A percentile compares a stretch with the other conserved stretches of the same genome.
Conservation (phyloP, 2,888 invertebrate species). For the Morpho helenor region DNA sequence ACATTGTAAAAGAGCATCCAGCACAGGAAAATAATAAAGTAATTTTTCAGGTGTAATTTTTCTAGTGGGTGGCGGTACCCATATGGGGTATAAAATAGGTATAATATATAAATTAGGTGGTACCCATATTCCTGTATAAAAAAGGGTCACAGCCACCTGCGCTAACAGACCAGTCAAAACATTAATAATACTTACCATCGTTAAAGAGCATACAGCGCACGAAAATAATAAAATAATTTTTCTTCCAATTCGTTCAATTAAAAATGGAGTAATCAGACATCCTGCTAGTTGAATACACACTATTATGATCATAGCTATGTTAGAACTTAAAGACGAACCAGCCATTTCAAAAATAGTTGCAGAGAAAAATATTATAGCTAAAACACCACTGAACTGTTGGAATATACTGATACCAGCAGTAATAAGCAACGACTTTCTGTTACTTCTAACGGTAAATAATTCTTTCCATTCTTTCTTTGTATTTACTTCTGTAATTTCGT, state of each 20-base stretch:
- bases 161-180: no score
- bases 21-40: conserved; percentile 18
- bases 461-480: conserved; percentile 35
- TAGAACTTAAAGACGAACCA: conserved; percentile 19
- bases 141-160: no score
- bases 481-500: conserved; percentile 24
- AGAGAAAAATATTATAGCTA: conserved; percentile 21
- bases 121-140: no score
- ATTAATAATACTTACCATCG: conserved; percentile 20
- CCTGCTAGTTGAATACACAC: conserved; percentile 20
- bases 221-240: conserved; percentile 18
- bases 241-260: conserved; percentile 22
- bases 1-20: conserved; percentile 19
- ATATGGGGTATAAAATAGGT: no score
- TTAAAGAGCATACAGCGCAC: conserved; percentile 13
- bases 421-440: conserved; percentile 43
- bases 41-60: no score
- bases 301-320: conserved; percentile 22
- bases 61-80: conserved; percentile 6
- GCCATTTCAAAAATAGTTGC: conserved; percentile 23
- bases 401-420: conserved; percentile 36
- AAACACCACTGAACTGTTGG: conserved; percentile 18
- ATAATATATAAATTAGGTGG: no score
- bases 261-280: conserved; percentile 11
- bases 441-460: conserved; percentile 38